Evolutionary conservation across 2,888 invertebrate genomes (phyloP), one percentile per base, ranked within the genome.

Genomic region (Cephus pulcher): DNA sequence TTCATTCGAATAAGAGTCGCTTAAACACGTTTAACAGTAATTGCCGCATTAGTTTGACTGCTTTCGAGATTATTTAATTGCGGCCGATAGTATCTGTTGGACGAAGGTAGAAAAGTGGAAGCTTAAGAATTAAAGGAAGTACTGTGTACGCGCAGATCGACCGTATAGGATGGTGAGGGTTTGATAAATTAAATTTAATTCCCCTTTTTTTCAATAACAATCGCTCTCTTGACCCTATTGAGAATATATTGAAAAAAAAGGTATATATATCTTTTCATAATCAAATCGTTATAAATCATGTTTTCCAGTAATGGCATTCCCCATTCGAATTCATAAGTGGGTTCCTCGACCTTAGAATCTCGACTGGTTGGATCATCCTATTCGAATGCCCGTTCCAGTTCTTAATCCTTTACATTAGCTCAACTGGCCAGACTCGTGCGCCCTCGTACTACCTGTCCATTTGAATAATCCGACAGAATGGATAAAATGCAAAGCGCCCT

Each of bases 381-480:
- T 75, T 75, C 79, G 74, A 75, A 77, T 76, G 77, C 77, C 75
- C 37, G 32, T 34, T 77, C 75, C 76, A 77, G 80, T 79, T 76
- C 76, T 77, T 82, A 80, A 80, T 84, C 80, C 81, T 77, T 80
- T 74, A 74, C 74, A 75, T 82, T 80, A 80, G 78, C 78, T 78
- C 80, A 75, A 68, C 77, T 71, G 80, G 68, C 74, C 33, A 68
- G 79, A 73, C 71, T 75, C 75, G 34, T 74, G 78, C 75, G 80
- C 76, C 80, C 75, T 37, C 75, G 76, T 56, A 56, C 78, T 76
- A 79, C 76, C 82, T 76, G 81, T 81, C 78, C 77, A 82, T 84
- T 83, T 83, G 79, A 82, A 84, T 83, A 83, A 83, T 82, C 81
- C 81, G 70, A 76, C 78, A 76, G 75, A 75, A 80, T 12, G 76